A percentile compares a stretch with the other conserved stretches of the same genome.
Evolutionary conservation across 2,888 invertebrate genomes (phyloP).

Genomic region (Drosophila histrio): DNA sequence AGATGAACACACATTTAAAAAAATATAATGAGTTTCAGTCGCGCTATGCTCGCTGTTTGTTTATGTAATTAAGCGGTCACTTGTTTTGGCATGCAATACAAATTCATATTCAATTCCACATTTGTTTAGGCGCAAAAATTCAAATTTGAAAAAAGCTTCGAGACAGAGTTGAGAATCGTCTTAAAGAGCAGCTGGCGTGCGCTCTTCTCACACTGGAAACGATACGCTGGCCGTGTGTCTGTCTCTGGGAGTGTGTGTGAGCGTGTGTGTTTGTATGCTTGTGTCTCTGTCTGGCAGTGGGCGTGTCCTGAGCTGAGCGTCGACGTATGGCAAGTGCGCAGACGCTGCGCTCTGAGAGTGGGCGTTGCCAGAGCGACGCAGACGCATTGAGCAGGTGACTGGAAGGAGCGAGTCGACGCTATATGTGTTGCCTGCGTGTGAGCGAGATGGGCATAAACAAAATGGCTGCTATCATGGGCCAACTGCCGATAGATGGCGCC

Average conservation of each 20-base stretch:
- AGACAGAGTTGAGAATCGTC: slow-evolving; percentile 15
- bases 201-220: slow-evolving; percentile 27
- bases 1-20: slow-evolving; percentile 29
- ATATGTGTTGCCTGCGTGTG: slow-evolving; percentile 15
- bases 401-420: slow-evolving; percentile 68
- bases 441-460: slow-evolving; percentile 81
- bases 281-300: slow-evolving; percentile 56
- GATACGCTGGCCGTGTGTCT: slow-evolving; percentile 7
- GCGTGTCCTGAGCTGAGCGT: slow-evolving; percentile 51
- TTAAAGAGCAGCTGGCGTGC: slow-evolving; percentile 14
- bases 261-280: slow-evolving; percentile 17
- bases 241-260: slow-evolving; percentile 17
- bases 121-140: slow-evolving; percentile 41
- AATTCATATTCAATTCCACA: slow-evolving; percentile 10
- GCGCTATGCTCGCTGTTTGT: slow-evolving; percentile 35
- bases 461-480: slow-evolving; percentile 83
- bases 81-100: slow-evolving; percentile 29
- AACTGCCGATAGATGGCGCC: slow-evolving; percentile 82
- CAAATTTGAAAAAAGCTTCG: slow-evolving; percentile 55
- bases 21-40: slow-evolving; percentile 34
- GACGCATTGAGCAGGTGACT: slow-evolving; percentile 75
- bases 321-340: slow-evolving; percentile 59
- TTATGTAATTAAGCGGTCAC: slow-evolving; percentile 46
- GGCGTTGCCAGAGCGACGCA: slow-evolving; percentile 75
- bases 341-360: slow-evolving; percentile 72